Evolutionary conservation across 2,113 vertebrate species (phyloP), one percentile per base, ranked within the genome.

Genomic region (Paralichthys olivaceus): DNA sequence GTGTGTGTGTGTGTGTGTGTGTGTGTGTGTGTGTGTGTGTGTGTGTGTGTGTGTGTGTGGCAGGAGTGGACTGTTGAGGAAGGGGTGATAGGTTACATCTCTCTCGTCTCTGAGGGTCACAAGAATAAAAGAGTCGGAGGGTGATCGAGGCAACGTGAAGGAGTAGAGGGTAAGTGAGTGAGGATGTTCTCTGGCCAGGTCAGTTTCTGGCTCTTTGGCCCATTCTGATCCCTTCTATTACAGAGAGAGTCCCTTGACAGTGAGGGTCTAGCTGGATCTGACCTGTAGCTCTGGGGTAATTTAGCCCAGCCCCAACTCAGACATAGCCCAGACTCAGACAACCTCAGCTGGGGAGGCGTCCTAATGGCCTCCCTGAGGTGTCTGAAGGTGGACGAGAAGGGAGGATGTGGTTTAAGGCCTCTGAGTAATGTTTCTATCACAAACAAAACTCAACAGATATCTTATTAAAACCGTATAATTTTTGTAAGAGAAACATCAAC

Each of bases 251-350:
- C 91, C 89, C 87, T 59, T 76, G 89, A 83, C 84, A 64, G 14
- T 43, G 17, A 59, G 77, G 86, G 80, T 70, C 87, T 83, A 57
- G 85, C 81, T 82, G 80, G 29, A 69, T 79, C 83, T 91, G 89
- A 92, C 91, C 92, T 91, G 91, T 87, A 79, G 89, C 89, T 92
- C 90, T 72, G 66, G 84, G 87, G 86, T 90, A 90, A 91, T 92
- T 91, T 91, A 91, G 87, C 79, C 83, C 58, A 60, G 77, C 61
- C 59, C 76, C 76, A 65, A 69, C 68, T 75, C 74, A 80, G 67
- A 54, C 78, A 83, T 75, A 78, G 80, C 55, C 79, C 86, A 77
- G 72, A 86, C 78, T 70, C 67, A 82, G 83, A 75, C 83, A 85
- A 53, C 5, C 54, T 20, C 25, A 12, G 58, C 73, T 76, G 75